Evolutionary conservation across 2,797 vertebrate genomes (phyloP).

Genomic region (Chrosomus eos): DNA sequence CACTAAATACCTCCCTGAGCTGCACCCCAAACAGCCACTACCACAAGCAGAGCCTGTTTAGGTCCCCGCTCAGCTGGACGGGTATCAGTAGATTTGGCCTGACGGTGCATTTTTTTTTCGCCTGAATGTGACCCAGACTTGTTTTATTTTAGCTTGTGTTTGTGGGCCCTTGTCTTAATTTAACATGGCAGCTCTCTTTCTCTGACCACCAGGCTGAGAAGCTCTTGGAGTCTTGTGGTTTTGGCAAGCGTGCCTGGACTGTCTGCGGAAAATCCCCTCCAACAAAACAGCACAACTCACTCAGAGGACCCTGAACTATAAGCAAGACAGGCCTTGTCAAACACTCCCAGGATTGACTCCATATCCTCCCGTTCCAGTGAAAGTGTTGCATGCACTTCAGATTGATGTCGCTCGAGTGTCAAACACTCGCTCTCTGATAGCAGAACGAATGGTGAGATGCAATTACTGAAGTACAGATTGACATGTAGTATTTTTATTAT

Average conservation of each 20-base stretch:
- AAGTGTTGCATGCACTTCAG: neutral
- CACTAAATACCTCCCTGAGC: slow-evolving; percentile 39
- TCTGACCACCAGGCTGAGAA: slow-evolving; percentile 48
- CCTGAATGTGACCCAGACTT: slow-evolving; percentile 39
- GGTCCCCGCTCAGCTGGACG: slow-evolving; percentile 1
- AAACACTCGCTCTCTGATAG: neutral
- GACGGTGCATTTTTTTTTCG: slow-evolving; percentile 56
- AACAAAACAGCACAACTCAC: slow-evolving; percentile 32
- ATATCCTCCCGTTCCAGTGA: slow-evolving; percentile 21
- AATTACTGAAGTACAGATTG: neutral
- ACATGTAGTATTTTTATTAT: neutral
- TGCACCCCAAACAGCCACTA: neutral
- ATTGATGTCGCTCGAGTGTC: neutral
- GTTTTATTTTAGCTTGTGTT: slow-evolving; percentile 52
- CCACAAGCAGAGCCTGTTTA: slow-evolving; percentile 18
- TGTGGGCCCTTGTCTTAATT: slow-evolving; percentile 52
- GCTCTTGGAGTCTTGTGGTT: slow-evolving; percentile 52
- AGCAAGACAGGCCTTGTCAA: slow-evolving; percentile 28
- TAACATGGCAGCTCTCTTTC: slow-evolving; percentile 55
- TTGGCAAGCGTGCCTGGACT: slow-evolving; percentile 39
- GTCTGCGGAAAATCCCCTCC: slow-evolving; percentile 56
- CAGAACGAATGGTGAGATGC: neutral
- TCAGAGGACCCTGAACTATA: slow-evolving; percentile 36
- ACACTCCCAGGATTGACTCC: slow-evolving; percentile 30
- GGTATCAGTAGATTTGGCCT: slow-evolving; percentile 38